These are phyloP conservation scores for Sebastes trivittatus DNA, from an alignment of 2,797 vertebrate species.

Conservation along the genomic window DNA sequence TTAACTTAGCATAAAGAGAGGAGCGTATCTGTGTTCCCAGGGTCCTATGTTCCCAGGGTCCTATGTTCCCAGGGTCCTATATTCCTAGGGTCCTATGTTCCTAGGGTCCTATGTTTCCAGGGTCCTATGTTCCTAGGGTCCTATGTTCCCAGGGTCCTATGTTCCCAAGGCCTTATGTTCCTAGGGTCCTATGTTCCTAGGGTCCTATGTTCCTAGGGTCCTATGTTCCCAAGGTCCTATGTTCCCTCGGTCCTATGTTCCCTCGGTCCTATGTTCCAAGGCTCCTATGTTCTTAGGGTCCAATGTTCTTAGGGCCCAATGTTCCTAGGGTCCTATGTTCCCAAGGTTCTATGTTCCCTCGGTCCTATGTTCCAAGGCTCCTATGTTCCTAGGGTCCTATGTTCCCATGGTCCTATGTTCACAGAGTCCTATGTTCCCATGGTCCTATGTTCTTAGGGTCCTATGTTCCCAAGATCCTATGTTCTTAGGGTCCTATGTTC, in stretches of 20 bases:
- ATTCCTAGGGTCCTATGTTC: not conserved
- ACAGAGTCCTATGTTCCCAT: fast-evolving
- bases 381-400: fast-evolving
- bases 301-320: fast-evolving
- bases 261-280: no score
- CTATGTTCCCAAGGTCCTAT: no score
- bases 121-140: no score
- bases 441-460: fast-evolving
- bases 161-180: no score
- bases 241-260: fast-evolving
- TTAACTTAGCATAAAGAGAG: not conserved
- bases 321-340: no score
- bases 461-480: fast-evolving
- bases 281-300: no score
- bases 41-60: no score
- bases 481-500: fast-evolving
- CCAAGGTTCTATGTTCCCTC: fast-evolving
- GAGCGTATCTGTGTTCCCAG: not conserved
- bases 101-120: no score
- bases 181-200: fast-evolving
- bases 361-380: no score
- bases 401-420: fast-evolving
- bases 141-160: fast-evolving
- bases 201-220: no score
- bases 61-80: fast-evolving